Base-by-base conservation (phyloP, 2,797 vertebrate species). In the Mormyrops boulengeri region DNA sequence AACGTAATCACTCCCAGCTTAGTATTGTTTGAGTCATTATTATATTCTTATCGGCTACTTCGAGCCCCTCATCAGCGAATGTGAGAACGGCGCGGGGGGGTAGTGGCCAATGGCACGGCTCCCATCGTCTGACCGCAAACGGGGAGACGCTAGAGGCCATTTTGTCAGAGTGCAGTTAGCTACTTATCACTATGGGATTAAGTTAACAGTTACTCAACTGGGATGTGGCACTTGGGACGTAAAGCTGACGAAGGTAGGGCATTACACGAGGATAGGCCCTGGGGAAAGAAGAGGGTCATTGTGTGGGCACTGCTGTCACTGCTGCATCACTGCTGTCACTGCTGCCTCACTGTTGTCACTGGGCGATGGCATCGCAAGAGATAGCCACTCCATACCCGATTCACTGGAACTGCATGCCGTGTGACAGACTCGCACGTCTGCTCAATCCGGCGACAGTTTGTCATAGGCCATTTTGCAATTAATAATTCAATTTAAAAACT, bases 21-120 rank as follows among this genome's bases (percentile, higher is more conserved):
- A 94, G 93, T 93, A 93, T 95, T 95, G 92, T 95, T 96, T 95
- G 94, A 94, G 94, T 95, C 89, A 92, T 92, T 94, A 93, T 94
- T 94, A 93, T 90, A 55, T 93, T 94, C 95, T 95, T 95, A 96
- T 94, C 94, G 0, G 91, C 89, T 93, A 93, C 94, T 92, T 92
- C 88, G 93, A 94, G 92, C 90, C 93, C 90, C 87, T 91, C 88
- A 91, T 88, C 91, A 93, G 91, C 85, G 90, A 94, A 94, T 93
- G 91, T 73, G 90, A 93, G 94, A 95, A 96, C 2, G 92, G 91
- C 26, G 91, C 82, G 91, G 88, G 66, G 60, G 49, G 77, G 53
- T 38, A 22, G 50, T 91, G 89, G 93, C 90, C 91, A 94, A 94
- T 94, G 91, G 84, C 66, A 88, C 44, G 87, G 90, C 91, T 92